Evolutionary conservation across 2,888 invertebrate genomes (phyloP), one percentile per base, ranked within the genome.

Genomic region (Mimas tiliae): DNA sequence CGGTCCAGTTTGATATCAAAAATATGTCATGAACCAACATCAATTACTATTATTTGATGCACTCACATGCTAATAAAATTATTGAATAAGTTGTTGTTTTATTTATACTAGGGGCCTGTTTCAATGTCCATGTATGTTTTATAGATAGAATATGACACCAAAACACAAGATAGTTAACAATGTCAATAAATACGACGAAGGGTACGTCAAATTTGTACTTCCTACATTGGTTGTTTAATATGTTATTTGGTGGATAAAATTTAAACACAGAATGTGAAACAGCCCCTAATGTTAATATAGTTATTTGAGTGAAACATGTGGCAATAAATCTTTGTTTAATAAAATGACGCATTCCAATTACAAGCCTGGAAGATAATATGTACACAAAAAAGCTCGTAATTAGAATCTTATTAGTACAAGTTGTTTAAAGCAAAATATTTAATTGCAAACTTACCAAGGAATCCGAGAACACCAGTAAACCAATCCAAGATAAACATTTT

Each of bases 401-500:
- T 42, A 19, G 58, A 58, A 58, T 58, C 58, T 58, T 58, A 58
- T 58, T 19, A 19, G 58, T 19, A 58, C 12, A 38, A 19, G 4
- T 42, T 19, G 12, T 6, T 58, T 1, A 6, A 11, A 42, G 16
- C 34, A 1, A 9, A 55, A 55, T 58, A 19, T 11, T 16, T 34
- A 50, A 70, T 67, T 65, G 9, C 1, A 50, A n/a, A 94, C 96
- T 96, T 90, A 98, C 98, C 98, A 89, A 98, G 95, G 94, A 97
- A 98, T 90, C 98, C 98, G 87, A 98, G 95, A 86, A 98, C 98
- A 83, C 98, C 98, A 90, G 98, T 97, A 89, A 98, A 97, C 98
- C 98, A 98, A 93, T 98, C 98, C 97, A 97, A 97, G 94, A 98
- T 96, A 95, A 98, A 98, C 98, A 98, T 98, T 89, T 86, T 92